Conservation (phyloP, 2,888 invertebrate species). For the Ctenicera cuprea region DNA sequence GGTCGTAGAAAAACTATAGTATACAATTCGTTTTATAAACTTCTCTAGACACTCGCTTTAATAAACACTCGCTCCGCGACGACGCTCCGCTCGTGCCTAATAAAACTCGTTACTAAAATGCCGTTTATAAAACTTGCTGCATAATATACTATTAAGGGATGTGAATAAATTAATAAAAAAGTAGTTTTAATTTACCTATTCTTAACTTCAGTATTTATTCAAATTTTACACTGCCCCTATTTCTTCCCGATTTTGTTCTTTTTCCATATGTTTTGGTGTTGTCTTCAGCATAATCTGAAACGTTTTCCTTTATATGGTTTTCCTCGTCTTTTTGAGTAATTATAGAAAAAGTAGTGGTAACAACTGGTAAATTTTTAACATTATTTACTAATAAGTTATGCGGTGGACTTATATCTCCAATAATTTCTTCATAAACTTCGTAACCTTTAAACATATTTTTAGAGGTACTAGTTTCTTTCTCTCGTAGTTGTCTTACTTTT, state of each 20-base stretch:
- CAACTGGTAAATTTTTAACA: not conserved
- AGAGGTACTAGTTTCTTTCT: not conserved
- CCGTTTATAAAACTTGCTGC: no score
- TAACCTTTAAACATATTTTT: slow-evolving; percentile 8
- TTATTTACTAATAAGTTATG: not conserved
- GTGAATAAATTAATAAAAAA: no score
- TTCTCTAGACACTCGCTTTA: no score
- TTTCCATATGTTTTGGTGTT: not conserved
- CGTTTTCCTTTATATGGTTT: slow-evolving; percentile 11
- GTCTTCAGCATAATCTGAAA: not conserved
- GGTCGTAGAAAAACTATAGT: no score
- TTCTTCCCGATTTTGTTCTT: slow-evolving; percentile 7
- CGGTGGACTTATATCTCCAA: slow-evolving; percentile 13
- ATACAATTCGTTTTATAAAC: no score
- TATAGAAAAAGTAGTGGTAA: not conserved
- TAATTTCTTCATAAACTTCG: slow-evolving; percentile 28
- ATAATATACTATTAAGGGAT: no score
- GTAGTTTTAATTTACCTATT: no score
- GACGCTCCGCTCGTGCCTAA: no score
- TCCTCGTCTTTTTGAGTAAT: not conserved
- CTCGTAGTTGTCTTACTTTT: slow-evolving; percentile 6
- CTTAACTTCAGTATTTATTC: no score
- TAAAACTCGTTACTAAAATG: no score
- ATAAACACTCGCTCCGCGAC: no score
- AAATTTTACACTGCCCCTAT: slow-evolving; percentile 13